Percentiles rank a stretch among this genome's conserved stretches.
Evolutionary conservation across 2,888 invertebrate species (phyloP).

Genomic region (Vesta saturnalis): DNA sequence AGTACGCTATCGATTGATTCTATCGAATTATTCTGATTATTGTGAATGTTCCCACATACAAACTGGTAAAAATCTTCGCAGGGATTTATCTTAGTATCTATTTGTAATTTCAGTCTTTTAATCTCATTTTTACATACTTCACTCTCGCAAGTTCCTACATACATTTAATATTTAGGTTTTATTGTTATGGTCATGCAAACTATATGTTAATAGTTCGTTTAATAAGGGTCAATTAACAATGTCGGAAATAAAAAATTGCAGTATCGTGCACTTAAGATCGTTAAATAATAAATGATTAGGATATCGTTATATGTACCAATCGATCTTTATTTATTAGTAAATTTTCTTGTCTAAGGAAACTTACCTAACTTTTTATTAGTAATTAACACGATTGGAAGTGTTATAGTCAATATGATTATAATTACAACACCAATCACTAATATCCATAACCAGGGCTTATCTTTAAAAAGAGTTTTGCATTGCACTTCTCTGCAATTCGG

Average conservation of each 20-base stretch:
- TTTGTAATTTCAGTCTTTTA: not conserved
- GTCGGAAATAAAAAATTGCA: too few relatives aligned
- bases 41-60: constrained; percentile 40
- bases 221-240: too few relatives aligned
- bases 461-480: not conserved
- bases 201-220: too few relatives aligned
- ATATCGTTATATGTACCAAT: too few relatives aligned
- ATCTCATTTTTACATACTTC: not conserved
- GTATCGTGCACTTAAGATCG: too few relatives aligned
- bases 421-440: not conserved
- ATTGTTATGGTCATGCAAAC: too few relatives aligned
- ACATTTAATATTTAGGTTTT: too few relatives aligned
- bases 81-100: constrained; percentile 38
- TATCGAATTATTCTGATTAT: not conserved
- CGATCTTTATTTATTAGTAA: too few relatives aligned
- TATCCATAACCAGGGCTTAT: not conserved
- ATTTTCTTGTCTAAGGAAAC: too few relatives aligned
- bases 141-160: not conserved
- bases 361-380: not conserved
- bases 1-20: not conserved
- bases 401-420: not conserved
- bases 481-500: not conserved
- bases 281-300: too few relatives aligned
- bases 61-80: constrained; percentile 47
- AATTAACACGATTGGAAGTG: not conserved